Percentiles rank a stretch among this genome's conserved stretches.
Conservation (phyloP, 1,140 invertebrate genomes). For the Drosophila bipectinata region DNA sequence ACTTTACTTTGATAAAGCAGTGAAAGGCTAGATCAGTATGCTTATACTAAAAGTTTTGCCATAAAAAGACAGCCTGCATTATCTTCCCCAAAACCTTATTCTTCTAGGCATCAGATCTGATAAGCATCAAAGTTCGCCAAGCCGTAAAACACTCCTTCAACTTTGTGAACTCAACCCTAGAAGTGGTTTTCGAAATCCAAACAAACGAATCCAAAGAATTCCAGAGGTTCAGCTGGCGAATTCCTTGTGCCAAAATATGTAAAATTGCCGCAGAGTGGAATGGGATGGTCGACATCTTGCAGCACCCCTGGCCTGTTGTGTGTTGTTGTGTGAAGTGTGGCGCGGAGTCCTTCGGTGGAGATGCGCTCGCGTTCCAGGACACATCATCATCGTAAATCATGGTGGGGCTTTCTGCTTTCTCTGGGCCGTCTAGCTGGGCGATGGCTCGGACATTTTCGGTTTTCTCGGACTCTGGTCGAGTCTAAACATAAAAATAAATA, state of each 20-base stretch:
- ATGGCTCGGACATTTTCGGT: conserved; percentile 48
- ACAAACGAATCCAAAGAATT: conserved; percentile 24
- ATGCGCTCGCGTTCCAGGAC: conserved; percentile 58
- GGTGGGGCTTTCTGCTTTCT: conserved; percentile 66
- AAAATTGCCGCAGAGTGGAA: conserved; percentile 22
- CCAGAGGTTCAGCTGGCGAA: conserved; percentile 40
- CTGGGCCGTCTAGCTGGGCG: conserved; percentile 42
- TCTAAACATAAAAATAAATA: conserved; percentile 82
- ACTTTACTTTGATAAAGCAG: no score
- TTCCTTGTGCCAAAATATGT: conserved; percentile 47
- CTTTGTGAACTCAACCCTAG: conserved; percentile 6
- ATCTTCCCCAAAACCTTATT: not conserved
- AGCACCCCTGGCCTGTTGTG: conserved; percentile 21
- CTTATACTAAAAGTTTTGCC: no score
- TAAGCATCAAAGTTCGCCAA: not conserved
- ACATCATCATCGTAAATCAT: conserved; percentile 83
- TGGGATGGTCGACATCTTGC: conserved; percentile 36
- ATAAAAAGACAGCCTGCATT: not conserved
- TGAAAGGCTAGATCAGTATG: no score
- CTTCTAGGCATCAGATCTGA: not conserved
- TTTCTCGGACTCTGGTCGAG: conserved; percentile 58
- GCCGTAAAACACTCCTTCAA: not conserved
- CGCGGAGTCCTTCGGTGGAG: conserved; percentile 41
- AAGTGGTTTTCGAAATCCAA: conserved; percentile 22
- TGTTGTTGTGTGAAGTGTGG: conserved; percentile 19